phyloP scores from a whole-genome alignment of 2,113 vertebrate species.

The Dipodomys ordii region DNA sequence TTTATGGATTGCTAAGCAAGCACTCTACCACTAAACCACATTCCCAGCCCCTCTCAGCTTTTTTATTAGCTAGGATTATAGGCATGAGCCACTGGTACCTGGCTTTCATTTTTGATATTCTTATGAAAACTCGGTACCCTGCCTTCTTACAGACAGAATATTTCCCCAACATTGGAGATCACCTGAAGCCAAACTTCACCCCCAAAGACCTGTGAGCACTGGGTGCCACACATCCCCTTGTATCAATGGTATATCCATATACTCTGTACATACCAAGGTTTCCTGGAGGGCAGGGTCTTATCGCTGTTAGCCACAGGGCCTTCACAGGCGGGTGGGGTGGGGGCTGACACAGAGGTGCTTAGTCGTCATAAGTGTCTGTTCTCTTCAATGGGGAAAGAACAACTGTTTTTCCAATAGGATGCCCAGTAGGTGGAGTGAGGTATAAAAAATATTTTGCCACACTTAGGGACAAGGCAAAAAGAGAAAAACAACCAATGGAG shows the following conservation, averaged over 20 bases:
- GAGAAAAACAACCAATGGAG: background rate
- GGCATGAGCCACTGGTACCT: too few species aligned
- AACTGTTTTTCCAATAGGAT: background rate
- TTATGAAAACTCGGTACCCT: background rate
- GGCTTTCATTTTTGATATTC: background rate
- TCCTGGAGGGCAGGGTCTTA: background rate
- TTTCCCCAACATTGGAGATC: background rate
- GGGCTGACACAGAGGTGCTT: background rate
- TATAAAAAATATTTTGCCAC: background rate
- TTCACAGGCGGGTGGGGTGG: background rate
- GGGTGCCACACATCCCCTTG: too few species aligned
- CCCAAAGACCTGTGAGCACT: background rate
- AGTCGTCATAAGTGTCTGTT: background rate
- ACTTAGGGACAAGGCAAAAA: conserved; percentile 1
- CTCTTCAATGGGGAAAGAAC: background rate
- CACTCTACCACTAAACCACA: too few species aligned
- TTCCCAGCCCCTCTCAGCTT: too few species aligned
- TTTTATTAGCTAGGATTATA: too few species aligned
- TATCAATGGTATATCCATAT: background rate
- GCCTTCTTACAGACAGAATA: background rate
- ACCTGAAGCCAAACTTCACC: background rate
- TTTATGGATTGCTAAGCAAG: too few species aligned
- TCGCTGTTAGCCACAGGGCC: background rate
- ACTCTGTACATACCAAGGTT: background rate
- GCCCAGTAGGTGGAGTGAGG: background rate